Percentiles rank a stretch among this genome's conserved stretches.
Evolutionary conservation across 2,113 vertebrate species (phyloP).

Genomic region (Ictalurus furcatus): DNA sequence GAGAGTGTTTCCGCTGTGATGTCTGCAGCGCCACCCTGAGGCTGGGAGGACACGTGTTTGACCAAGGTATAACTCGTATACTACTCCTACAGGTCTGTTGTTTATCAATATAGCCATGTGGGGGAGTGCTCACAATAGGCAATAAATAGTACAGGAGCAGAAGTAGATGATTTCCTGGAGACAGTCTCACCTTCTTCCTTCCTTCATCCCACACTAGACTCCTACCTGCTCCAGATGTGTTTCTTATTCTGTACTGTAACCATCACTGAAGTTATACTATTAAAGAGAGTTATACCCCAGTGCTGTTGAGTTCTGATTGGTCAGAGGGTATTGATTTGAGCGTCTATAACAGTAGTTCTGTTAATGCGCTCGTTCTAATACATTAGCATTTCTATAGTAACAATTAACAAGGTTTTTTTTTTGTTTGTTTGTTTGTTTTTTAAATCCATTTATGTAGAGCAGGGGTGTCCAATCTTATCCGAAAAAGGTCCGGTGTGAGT

Average conservation of each 20-base stretch:
- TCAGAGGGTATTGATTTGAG: not conserved
- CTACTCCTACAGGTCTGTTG: not conserved
- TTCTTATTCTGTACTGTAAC: not conserved
- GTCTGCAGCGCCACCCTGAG: constrained; percentile 83
- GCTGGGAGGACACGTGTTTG: constrained; percentile 83
- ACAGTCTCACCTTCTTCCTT: not conserved
- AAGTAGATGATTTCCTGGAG: not conserved
- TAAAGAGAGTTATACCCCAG: not conserved
- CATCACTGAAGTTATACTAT: not conserved
- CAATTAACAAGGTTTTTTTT: not conserved
- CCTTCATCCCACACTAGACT: not conserved
- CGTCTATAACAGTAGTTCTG: not conserved
- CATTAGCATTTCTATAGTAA: not conserved
- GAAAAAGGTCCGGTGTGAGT: too few species aligned
- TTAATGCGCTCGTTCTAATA: not conserved
- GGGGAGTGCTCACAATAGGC: too few species aligned
- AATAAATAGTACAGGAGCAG: not conserved
- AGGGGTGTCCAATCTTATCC: too few species aligned
- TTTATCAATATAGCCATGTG: not conserved
- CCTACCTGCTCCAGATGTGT: not conserved
- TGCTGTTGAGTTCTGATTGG: not conserved
- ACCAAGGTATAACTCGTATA: constrained; percentile 58
- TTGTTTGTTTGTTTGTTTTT: too few species aligned
- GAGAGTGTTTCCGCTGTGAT: constrained; percentile 92
- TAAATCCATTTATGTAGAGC: not conserved